Evolutionary conservation across 2,888 invertebrate species (phyloP).

Genomic region (Pocota personata): DNA sequence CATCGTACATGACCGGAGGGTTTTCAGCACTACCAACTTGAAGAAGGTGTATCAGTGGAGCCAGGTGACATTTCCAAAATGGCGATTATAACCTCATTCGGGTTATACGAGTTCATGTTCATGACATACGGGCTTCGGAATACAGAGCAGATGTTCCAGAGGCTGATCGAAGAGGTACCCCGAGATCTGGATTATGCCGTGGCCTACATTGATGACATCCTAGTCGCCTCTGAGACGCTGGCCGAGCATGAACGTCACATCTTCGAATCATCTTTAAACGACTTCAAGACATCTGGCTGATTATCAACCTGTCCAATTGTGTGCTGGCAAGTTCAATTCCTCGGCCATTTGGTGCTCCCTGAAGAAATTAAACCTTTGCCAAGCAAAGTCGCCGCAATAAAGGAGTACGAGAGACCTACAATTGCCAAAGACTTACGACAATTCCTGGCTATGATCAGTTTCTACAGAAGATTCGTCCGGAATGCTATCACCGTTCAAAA

Average conservation of each 20-base stretch:
- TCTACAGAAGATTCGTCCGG: neutral
- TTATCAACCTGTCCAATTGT: slow-evolving; percentile 51
- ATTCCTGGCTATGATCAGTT: neutral
- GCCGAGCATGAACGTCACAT: slow-evolving; percentile 74
- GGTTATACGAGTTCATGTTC: slow-evolving; percentile 68
- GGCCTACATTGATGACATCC: slow-evolving; percentile 76
- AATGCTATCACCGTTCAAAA: neutral
- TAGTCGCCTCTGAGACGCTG: slow-evolving; percentile 73
- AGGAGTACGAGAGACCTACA: neutral
- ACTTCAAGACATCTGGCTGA: slow-evolving; percentile 28
- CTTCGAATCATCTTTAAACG: slow-evolving; percentile 71
- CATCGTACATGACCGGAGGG: slow-evolving; percentile 73
- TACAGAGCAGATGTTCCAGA: slow-evolving; percentile 79
- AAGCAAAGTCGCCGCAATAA: neutral
- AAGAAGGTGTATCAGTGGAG: slow-evolving; percentile 75
- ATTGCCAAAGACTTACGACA: slow-evolving; percentile 4
- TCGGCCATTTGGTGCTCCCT: slow-evolving; percentile 10
- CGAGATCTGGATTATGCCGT: slow-evolving; percentile 74
- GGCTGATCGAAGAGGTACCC: slow-evolving; percentile 77
- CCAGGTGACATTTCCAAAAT: slow-evolving; percentile 76
- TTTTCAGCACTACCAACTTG: slow-evolving; percentile 77
- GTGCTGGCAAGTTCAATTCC: slow-evolving; percentile 42
- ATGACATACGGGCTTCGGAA: slow-evolving; percentile 80
- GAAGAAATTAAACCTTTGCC: slow-evolving; percentile 22
- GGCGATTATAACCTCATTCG: slow-evolving; percentile 78